Evolutionary conservation across 2,888 invertebrate genomes (phyloP), one percentile per base, ranked within the genome.

Genomic region (Amiota mariae): DNA sequence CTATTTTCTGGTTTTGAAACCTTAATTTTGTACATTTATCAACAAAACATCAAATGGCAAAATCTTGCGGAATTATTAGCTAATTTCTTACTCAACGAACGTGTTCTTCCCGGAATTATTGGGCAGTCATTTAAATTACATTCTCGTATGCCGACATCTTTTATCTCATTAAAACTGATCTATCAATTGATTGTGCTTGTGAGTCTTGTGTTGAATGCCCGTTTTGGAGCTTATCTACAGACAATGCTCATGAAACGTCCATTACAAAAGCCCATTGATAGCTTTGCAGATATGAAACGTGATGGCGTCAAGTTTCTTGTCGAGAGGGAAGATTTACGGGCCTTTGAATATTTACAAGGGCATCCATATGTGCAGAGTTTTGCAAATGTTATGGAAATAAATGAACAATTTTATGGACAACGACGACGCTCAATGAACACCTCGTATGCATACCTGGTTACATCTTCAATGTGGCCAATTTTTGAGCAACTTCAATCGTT

Each of bases 31-130:
- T 36, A 36, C 36, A 36, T 36, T 36, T 36, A 36, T 6, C 36
- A 36, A 36, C 36, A 36, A 36, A 36, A 36, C 36, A 6, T 6
- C 4, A 36, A 36, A 36, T 36, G 36, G 36, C 36, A 36, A 36
- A 36, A 36, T 36, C 6, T 36, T 4, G 6, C 0, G 36, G 8
- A 36, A 6, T 36, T 36, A 36, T 36, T 36, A 36, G 15, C 20
- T 59, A 18, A 59, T 59, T 59, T 59, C 36, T 36, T 36, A 36
- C 36, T 59, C 11, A 59, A 59, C 20, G 59, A 59, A 20, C 59
- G 59, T 20, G 10, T 59, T 8, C 10, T 59, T 18, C 11, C 18
- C 1, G 18, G 59, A 1, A 59, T 59, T 12, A 59, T 59, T 8
- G 59, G 59, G 1, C 59, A 59, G 59, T 10, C 59, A 59, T 59